Evolutionary conservation across 1,140 invertebrate genomes (phyloP), one percentile per base, ranked within the genome.

Genomic region (Meloidogyne chitwoodi): DNA sequence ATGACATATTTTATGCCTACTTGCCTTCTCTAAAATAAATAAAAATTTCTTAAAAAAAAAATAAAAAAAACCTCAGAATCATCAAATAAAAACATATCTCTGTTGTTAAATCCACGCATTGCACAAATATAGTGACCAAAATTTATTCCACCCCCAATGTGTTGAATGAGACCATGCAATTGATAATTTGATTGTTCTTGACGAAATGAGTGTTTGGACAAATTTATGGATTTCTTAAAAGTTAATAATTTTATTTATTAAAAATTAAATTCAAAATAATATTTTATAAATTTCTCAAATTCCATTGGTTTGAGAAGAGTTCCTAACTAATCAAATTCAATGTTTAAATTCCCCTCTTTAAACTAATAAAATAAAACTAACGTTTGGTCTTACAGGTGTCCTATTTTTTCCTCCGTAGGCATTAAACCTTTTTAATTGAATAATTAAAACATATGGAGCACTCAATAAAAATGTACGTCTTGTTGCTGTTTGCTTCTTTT

Each of bases 361-460:
- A 31, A 26, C 3, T 24, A 3, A 44, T 0, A 11, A 41, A 38
- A 11, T 24, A 31, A 66, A 66, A 66, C n/a, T 61, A n/a, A 78
- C 77, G 8, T 78, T 68, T 48, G 77, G 16, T 26, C 34, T 69
- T 1, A 78, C 77, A 41, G 61, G 31, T 12, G 78, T 79, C n/a
- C 78, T 19, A 65, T 78, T 78, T 31, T 78, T 78, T 4, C 77
- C 77, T 26, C 77, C 77, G 34, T 75, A 78, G 10, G 63, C 16
- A 22, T 78, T 78, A 44, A 81, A 81, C 12, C 80, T 64, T 65
- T 81, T 81, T n/a, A 81, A 24, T 71, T 81, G 80, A 16, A 81
- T 74, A 56, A 81, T 77, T 41, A 80, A 68, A 29, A 83, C 66
- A 1, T 27, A n/a, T 24, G 81, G 80, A 29, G 81, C n/a, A 12